Evolutionary conservation across 2,888 invertebrate genomes (phyloP).

Genomic region (Eutolmus rufibarbis): DNA sequence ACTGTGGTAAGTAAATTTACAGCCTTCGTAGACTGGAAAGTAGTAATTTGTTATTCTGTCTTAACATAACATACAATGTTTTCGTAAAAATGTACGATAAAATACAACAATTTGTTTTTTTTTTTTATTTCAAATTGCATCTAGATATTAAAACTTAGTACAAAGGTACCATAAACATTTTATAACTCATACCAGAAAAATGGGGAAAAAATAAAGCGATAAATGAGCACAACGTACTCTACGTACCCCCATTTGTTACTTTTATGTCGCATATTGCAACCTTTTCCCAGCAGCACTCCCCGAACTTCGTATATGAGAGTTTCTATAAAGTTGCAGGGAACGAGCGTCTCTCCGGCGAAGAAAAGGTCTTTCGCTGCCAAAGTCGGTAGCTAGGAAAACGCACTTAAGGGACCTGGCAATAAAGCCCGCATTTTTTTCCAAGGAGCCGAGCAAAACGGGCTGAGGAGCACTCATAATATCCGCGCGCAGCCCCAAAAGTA

Average conservation of each 20-base stretch:
- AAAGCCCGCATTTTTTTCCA: neutral
- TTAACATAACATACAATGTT: too few relatives aligned
- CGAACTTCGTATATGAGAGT: neutral
- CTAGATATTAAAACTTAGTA: neutral
- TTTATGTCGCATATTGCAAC: neutral
- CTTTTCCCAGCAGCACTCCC: neutral
- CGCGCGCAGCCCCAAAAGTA: neutral
- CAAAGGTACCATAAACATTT: neutral
- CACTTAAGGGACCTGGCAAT: neutral
- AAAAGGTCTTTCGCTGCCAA: neutral
- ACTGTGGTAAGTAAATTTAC: too few relatives aligned
- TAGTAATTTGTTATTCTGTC: too few relatives aligned
- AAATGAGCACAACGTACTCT: neutral
- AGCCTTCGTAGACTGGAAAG: too few relatives aligned
- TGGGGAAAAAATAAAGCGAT: neutral
- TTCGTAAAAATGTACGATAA: too few relatives aligned
- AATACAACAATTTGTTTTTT: neutral
- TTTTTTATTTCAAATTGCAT: neutral
- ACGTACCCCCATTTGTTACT: neutral
- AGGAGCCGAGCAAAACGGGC: neutral
- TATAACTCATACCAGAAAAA: neutral
- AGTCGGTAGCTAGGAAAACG: neutral
- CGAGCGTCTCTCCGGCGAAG: neutral
- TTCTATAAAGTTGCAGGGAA: neutral
- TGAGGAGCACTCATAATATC: neutral